A percentile compares a stretch with the other conserved stretches of the same genome.
These are phyloP conservation scores for Ara ararauna DNA, from an alignment of 2,797 vertebrate species.

Conservation along the genomic window DNA sequence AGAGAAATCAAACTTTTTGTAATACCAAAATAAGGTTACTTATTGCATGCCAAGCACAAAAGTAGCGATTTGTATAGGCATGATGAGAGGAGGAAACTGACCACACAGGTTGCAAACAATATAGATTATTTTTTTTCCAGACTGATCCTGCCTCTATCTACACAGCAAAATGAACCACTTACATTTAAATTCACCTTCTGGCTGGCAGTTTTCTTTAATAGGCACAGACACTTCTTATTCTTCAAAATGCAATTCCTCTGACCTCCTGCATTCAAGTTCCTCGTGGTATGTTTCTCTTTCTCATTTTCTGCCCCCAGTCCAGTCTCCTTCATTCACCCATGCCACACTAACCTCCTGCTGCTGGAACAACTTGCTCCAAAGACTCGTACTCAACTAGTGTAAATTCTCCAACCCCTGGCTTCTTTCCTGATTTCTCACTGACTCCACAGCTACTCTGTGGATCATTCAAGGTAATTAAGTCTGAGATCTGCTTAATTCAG, in stretches of 20 bases:
- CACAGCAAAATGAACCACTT: background rate
- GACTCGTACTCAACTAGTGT: background rate
- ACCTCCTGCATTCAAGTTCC: slow-evolving; percentile 7
- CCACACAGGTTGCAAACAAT: background rate
- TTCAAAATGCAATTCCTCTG: background rate
- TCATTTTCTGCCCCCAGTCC: accelerated
- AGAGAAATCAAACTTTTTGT: background rate
- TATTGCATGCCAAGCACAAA: background rate
- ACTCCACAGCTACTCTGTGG: background rate
- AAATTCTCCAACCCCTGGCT: background rate
- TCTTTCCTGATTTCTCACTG: background rate
- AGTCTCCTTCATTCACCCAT: background rate
- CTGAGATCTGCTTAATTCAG: background rate
- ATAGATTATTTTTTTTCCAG: background rate
- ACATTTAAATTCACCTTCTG: background rate
- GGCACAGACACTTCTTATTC: background rate
- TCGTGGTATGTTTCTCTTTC: background rate
- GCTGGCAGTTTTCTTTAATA: background rate
- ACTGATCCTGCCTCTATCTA: background rate
- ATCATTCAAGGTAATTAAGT: background rate
- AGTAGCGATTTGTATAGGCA: background rate
- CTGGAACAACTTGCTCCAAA: slow-evolving; percentile 13
- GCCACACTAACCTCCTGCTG: background rate
- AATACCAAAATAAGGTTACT: background rate
- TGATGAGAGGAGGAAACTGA: background rate